Evolutionary conservation across 2,113 vertebrate species (phyloP).

Genomic region (Pteronura brasiliensis): DNA sequence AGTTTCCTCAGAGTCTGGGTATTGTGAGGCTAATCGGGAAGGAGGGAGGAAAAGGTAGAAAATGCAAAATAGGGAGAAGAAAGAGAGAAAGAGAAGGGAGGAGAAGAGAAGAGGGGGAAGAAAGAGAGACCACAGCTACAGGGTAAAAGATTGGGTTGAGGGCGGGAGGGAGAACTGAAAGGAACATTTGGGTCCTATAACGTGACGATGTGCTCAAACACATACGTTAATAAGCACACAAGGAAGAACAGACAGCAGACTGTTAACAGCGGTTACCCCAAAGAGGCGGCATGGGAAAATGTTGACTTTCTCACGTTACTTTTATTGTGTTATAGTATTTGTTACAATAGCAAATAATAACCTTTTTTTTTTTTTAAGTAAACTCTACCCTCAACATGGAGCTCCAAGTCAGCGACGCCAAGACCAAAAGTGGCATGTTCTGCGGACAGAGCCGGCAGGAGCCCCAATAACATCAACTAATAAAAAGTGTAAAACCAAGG

Average conservation of each 20-base stretch:
- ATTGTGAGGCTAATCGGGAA: background rate
- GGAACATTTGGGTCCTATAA: background rate
- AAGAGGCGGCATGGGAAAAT: background rate
- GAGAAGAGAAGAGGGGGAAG: background rate
- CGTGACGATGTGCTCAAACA: background rate
- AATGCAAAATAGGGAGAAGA: background rate
- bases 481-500: background rate
- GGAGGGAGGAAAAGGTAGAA: background rate
- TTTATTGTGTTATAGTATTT: background rate
- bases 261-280: background rate
- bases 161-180: background rate
- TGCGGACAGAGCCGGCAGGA: too few relatives aligned
- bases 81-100: background rate
- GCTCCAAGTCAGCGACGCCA: background rate
- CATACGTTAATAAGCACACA: background rate
- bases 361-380: background rate
- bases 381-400: background rate
- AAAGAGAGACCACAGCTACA: background rate
- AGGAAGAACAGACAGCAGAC: background rate
- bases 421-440: background rate
- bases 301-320: background rate
- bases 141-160: background rate
- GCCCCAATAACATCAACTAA: background rate
- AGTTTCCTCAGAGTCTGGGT: too few relatives aligned
- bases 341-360: background rate